Percentiles rank a stretch among this genome's conserved stretches.
Conservation (phyloP, 2,113 vertebrate species). For the Amphilophus citrinellus region DNA sequence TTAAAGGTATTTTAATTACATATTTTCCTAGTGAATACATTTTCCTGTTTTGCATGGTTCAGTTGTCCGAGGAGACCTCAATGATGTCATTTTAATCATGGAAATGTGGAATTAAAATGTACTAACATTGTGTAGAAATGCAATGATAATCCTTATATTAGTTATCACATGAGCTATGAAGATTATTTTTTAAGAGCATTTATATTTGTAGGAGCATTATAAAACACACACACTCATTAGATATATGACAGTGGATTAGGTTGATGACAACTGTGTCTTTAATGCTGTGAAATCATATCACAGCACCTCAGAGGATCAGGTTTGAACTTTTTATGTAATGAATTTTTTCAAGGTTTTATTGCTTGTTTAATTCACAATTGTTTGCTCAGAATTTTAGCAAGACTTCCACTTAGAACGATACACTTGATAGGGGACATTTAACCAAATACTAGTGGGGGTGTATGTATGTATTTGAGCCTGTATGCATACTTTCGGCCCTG, state of each 20-base stretch:
- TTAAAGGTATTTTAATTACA: neutral
- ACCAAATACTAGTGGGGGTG: no score
- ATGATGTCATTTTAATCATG: neutral
- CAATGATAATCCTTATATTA: neutral
- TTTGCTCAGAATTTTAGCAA: neutral
- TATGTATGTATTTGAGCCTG: no score
- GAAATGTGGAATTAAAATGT: conserved; percentile 14
- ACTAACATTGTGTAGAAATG: neutral
- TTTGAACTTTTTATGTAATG: neutral
- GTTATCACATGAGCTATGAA: neutral
- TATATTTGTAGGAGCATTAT: neutral
- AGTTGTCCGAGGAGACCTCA: neutral
- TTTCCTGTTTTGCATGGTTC: neutral
- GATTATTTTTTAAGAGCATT: neutral
- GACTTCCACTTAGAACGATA: neutral
- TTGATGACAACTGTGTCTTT: neutral
- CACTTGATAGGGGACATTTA: no score
- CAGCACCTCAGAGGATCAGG: neutral
- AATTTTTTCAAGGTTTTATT: neutral
- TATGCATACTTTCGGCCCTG: no score
- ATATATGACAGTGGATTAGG: conserved; percentile 17
- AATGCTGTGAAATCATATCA: neutral
- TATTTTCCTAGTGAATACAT: neutral
- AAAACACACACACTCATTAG: neutral
- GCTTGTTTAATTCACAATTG: neutral